Evolutionary conservation across 2,888 invertebrate species (phyloP).

Genomic region (Cyclophora punctaria): DNA sequence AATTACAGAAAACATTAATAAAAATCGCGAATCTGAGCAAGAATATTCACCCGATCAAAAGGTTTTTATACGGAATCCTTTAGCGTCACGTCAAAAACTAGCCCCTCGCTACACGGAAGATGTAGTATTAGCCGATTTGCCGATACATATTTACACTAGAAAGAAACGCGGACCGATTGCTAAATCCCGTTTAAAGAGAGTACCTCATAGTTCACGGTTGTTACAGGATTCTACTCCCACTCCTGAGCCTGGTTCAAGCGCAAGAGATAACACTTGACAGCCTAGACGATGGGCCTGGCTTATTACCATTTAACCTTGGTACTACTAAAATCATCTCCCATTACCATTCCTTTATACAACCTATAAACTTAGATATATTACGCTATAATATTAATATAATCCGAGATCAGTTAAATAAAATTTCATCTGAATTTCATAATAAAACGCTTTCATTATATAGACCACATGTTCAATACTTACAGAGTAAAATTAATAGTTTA

Average conservation of each 20-base stretch:
- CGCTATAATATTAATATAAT: constrained; percentile 1
- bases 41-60: constrained; percentile 14
- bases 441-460: background rate
- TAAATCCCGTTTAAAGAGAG: constrained; percentile 16
- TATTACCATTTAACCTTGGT: constrained; percentile 11
- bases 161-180: constrained; percentile 18
- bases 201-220: constrained; percentile 17
- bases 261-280: constrained; percentile 10
- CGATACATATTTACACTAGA: constrained; percentile 21
- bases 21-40: constrained; percentile 13
- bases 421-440: background rate
- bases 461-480: background rate
- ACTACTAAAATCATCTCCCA: background rate
- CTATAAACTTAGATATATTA: constrained; percentile 2
- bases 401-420: background rate
- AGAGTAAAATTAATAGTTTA: background rate
- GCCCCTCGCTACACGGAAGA: constrained; percentile 21
- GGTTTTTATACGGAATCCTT: constrained; percentile 16
- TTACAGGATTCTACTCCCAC: constrained; percentile 16
- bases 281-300: constrained; percentile 14
- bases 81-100: constrained; percentile 18
- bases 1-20: constrained; percentile 13
- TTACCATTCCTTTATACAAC: background rate
- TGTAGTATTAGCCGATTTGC: constrained; percentile 17
- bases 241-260: background rate